Evolutionary conservation across 2,797 vertebrate species (phyloP), one percentile per base, ranked within the genome.

Genomic region (Somateria mollissima): DNA sequence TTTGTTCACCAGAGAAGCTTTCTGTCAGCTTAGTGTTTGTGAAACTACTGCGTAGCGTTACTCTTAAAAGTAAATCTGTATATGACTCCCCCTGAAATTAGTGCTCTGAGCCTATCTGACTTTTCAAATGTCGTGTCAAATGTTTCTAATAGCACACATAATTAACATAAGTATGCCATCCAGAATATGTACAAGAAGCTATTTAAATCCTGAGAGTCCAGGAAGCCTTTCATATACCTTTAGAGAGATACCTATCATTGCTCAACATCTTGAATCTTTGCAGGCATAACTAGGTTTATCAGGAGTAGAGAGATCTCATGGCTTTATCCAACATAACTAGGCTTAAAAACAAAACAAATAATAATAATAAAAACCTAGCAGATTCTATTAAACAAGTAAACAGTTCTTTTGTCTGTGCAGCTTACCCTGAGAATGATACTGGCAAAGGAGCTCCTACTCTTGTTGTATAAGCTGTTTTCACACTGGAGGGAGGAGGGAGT

Each of bases 51-150:
- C 0, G 2, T 16, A 84, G 15, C 2, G 16, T 91, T 62, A 54
- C 9, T 13, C 18, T 91, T 78, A 36, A 43, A 57, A 67, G n/a
- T 12, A 69, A 62, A 53, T 49, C 58, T 80, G 27, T 20, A 24
- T 45, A 41, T 84, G 64, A 51, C 43, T 78, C 86, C 11, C 24
- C 10, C 19, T 60, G 80, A 90, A 91, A 91, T 58, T 17, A 81
- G 8, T 53, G 27, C 14, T 81, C 37, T 84, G 70, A 87, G 74
- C 19, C 20, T n/a, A 25, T 39, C 19, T 65, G 54, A 20, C 41
- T 87, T 93, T 60, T 82, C n/a, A 57, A 79, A 80, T 53, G 67
- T 71, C 39, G 15, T 20, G 34, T 39, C 66, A 90, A 88, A 88
- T 1, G 0, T 88, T 92, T 43, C 54, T 82, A 64, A 84, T 10